A percentile compares a stretch with the other conserved stretches of the same genome.
Conservation (phyloP, 2,113 vertebrate genomes). For the Hiodon tergisus region DNA sequence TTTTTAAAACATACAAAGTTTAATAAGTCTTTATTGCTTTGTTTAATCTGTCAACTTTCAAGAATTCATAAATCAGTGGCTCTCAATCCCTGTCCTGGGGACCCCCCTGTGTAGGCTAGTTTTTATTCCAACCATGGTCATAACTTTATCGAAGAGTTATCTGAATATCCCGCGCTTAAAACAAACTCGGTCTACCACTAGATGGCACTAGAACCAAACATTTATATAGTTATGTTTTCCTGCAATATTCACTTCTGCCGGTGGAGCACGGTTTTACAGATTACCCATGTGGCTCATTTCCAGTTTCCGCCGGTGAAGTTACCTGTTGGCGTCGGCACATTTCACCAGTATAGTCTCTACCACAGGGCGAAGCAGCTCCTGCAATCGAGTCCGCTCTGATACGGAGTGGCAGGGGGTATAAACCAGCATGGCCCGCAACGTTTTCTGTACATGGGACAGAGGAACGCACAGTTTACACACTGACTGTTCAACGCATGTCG, state of each 20-base stretch:
- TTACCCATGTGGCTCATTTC: background rate
- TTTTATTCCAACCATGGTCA: too few relatives aligned
- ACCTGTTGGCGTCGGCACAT: constrained; percentile 87
- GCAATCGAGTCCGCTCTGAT: constrained; percentile 72
- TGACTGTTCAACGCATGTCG: too few relatives aligned
- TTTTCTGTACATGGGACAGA: constrained; percentile 64
- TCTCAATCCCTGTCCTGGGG: too few relatives aligned
- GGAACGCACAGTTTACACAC: constrained; percentile 5
- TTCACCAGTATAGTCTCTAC: constrained; percentile 84
- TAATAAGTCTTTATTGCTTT: too few relatives aligned
- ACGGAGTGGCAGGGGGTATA: constrained; percentile 79
- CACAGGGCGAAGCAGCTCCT: constrained; percentile 78
- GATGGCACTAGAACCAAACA: constrained; percentile 26
- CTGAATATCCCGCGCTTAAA: too few relatives aligned
- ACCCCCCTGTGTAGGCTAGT: too few relatives aligned
- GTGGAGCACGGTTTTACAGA: background rate
- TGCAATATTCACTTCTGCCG: too few relatives aligned
- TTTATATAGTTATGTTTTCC: background rate
- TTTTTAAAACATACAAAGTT: too few relatives aligned
- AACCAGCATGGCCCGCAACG: constrained; percentile 83
- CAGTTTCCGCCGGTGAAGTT: constrained; percentile 7
- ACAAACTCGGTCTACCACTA: constrained; percentile 17
- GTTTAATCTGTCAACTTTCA: too few relatives aligned
- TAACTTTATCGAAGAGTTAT: too few relatives aligned
- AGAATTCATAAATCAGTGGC: too few relatives aligned